Evolutionary conservation across 2,888 invertebrate genomes (phyloP).

Genomic region (Sinotaia quadrata): DNA sequence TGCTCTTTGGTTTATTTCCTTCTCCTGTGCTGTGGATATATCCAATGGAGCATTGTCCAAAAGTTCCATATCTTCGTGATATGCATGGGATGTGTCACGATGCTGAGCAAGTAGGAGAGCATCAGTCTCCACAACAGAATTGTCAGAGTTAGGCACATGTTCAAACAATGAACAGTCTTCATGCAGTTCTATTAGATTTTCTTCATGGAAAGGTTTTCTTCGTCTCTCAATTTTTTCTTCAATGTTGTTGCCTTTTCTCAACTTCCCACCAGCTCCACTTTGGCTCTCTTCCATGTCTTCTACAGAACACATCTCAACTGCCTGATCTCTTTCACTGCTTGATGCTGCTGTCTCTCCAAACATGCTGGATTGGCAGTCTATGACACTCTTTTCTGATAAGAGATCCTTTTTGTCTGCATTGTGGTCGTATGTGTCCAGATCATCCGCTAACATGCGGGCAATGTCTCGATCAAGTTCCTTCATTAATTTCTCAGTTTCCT

Average conservation of each 20-base stretch:
- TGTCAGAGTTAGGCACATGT: too few relatives aligned
- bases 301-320: background rate
- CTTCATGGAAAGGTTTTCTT: background rate
- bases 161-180: background rate
- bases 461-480: conserved; percentile 66
- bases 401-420: conserved; percentile 44
- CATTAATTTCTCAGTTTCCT: conserved; percentile 46
- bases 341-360: background rate
- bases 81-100: too few relatives aligned
- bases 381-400: background rate
- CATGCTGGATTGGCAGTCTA: background rate
- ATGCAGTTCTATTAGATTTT: background rate
- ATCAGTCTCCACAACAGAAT: too few relatives aligned
- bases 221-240: background rate
- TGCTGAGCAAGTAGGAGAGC: too few relatives aligned
- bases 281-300: background rate
- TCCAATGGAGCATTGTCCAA: too few relatives aligned
- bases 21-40: too few relatives aligned
- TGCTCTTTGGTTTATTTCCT: too few relatives aligned
- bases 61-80: too few relatives aligned
- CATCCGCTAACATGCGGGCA: conserved; percentile 58
- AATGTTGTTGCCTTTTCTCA: background rate
- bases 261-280: background rate
- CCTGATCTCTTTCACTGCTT: background rate
- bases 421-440: conserved; percentile 41